phyloP scores from a whole-genome alignment of 2,113 vertebrate genomes.

The Sinosuthora webbiana region DNA sequence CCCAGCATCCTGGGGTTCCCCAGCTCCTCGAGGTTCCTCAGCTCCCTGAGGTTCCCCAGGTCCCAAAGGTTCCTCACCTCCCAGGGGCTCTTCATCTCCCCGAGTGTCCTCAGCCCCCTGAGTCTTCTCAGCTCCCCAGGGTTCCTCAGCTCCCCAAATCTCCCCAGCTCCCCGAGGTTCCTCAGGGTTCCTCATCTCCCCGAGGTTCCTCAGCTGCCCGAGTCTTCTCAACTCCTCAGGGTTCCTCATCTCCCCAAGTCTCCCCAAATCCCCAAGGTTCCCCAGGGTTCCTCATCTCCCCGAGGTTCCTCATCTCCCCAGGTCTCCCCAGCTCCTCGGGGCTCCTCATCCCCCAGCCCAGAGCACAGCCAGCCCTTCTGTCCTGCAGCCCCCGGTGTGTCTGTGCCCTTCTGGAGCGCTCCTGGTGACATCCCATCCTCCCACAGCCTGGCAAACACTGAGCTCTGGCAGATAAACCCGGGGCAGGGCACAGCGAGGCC shows the following conservation, averaged over 20 bases:
- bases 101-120: not conserved
- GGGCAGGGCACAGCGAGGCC: fast-evolving
- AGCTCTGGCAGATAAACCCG: not conserved
- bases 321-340: no score
- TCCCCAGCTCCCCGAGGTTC: no score
- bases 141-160: no score
- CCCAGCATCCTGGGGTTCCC: not conserved
- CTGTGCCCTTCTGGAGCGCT: not conserved
- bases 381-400: fast-evolving
- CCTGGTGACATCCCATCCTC: not conserved
- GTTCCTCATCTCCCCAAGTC: no score
- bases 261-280: no score
- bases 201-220: no score
- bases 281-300: no score
- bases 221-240: no score
- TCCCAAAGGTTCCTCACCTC: no score
- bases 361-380: fast-evolving
- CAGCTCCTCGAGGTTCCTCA: not conserved
- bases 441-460: not conserved
- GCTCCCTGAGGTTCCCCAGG: not conserved
- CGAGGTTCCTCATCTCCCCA: no score
- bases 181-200: no score
- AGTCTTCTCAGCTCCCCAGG: no score
- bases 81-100: not conserved
- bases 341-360: fast-evolving